Evolutionary conservation across 2,797 vertebrate species (phyloP), one percentile per base, ranked within the genome.

Genomic region (Novumbra hubbsi): DNA sequence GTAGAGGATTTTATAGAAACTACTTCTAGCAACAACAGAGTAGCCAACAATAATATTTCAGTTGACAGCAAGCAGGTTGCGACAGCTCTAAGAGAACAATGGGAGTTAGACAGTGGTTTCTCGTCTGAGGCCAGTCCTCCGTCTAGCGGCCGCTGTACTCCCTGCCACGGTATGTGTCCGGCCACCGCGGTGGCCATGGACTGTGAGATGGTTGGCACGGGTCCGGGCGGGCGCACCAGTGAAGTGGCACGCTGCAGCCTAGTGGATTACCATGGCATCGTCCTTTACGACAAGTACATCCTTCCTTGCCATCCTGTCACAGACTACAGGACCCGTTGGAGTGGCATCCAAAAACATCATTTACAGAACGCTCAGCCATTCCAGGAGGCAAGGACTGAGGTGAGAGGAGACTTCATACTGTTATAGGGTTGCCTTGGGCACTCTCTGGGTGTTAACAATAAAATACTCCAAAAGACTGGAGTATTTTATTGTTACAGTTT

Each of bases 141-240:
- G 0, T 72, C 81, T 55, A 92, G 91, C 7, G 92, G 92, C 5
- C 86, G 93, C 5, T 88, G 84, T 21, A 90, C 89, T 0, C 90
- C 93, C 4, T 87, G 71, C n/a, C 78, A 83, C n/a, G 50, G 73
- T 74, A 15, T 72, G 0, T 73, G 78, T 62, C 27, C 83, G 4
- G 0, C 65, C 38, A 49, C 92, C 64, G 73, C 93, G 0, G 95
- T 99, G 83, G 95, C 97, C 0, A 71, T 99, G 8, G 97, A 99
- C 92, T 99, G 98, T 19, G 97, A 99, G 90, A 99, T 99, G 98
- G 97, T 99, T 60, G 98, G 98, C 73, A 98, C 97, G 0, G 98
- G 98, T 0, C 96, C 95, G 0, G 81, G 88, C 0, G 97, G 95
- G 4, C 85, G 83, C 62, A 88, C 84, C 76, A 96, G 94, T 0